A percentile compares a stretch with the other conserved stretches of the same genome.
These are phyloP conservation scores for Acanthisitta chloris DNA, from an alignment of 2,113 vertebrate species.

Conservation along the genomic window DNA sequence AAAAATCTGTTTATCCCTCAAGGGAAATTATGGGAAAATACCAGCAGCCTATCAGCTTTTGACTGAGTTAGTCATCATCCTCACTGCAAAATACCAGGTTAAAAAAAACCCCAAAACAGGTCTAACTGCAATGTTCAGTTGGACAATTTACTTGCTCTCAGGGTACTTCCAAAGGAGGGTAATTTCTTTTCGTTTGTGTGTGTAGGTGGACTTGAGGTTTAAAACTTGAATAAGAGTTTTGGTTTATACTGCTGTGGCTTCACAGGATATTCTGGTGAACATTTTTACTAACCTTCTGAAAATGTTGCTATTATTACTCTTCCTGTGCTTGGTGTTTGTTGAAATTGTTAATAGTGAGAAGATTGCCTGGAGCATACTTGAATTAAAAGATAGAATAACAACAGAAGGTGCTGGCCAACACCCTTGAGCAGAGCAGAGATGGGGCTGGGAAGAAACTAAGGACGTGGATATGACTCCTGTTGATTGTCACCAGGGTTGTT, in stretches of 20 bases:
- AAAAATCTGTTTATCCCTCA: slow-evolving; percentile 50
- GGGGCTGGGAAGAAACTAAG: not conserved
- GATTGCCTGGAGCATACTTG: not conserved
- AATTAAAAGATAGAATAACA: not conserved
- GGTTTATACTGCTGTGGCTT: not conserved
- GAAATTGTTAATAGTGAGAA: not conserved
- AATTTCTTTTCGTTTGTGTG: not conserved
- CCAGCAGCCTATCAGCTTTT: slow-evolving; percentile 26
- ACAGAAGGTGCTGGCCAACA: not conserved
- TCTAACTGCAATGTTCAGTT: not conserved
- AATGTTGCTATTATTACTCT: not conserved
- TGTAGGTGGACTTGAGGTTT: not conserved
- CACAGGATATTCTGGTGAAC: not conserved
- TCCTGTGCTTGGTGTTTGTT: not conserved
- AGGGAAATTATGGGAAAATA: slow-evolving; percentile 37
- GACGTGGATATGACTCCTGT: not conserved
- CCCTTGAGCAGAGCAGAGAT: not conserved
- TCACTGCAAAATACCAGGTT: not conserved
- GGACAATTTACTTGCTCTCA: not conserved
- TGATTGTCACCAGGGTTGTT: not conserved
- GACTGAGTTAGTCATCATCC: slow-evolving; percentile 7
- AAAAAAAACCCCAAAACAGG: not conserved
- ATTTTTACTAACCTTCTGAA: not conserved
- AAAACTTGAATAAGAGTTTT: slow-evolving; percentile 1
- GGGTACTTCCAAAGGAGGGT: not conserved